Base-by-base conservation (phyloP, 2,113 vertebrate species). In the Perognathus longimembris region DNA sequence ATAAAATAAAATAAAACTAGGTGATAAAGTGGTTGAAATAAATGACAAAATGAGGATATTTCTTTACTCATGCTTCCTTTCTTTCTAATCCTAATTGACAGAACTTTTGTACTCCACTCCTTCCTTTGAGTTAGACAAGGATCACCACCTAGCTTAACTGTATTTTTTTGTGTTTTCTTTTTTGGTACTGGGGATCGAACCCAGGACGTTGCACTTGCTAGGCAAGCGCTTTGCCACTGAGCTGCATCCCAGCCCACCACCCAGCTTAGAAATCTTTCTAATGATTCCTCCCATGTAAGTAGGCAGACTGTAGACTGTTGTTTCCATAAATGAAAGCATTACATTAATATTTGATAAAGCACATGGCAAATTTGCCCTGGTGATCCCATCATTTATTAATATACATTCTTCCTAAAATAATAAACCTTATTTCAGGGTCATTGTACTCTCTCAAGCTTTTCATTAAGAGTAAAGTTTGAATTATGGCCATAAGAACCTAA, bases 301-400 rank as follows among this genome's bases (percentile, higher is more conserved):
- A 64, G 54, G 26, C 69, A 76, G 81, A 54, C 50, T 54, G 50
- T 54, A 61, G 32, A 57, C 76, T 95, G 21, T 93, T 95, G 21
- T 93, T 93, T 95, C 81, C 75, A 82, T 89, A 95, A 87, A 71
- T 94, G 80, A 93, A 94, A 86, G 88, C 34, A 3, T 80, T 94
- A 45, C 14, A 59, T 96, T 91, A 92, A 89, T 96, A 94, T 96
- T 96, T 95, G 94, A 96, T 78, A 67, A 50, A 66, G 88, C 76
- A 93, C 38, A 79, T 92, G 40, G 82, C n/a, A 40, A 32, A 92
- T 93, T 80, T 87, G 32, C 59, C 85, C 76, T 93, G 85, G 78
- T 86, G 76, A 78, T 54, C 67, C 45, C 71, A 89, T 96, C 61
- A 97, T 92, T 94, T 96, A 93, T 96, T 97, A 77, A 96, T 94